Conservation (phyloP, 23 tunicate species). For the Oikopleura dioica region DNA sequence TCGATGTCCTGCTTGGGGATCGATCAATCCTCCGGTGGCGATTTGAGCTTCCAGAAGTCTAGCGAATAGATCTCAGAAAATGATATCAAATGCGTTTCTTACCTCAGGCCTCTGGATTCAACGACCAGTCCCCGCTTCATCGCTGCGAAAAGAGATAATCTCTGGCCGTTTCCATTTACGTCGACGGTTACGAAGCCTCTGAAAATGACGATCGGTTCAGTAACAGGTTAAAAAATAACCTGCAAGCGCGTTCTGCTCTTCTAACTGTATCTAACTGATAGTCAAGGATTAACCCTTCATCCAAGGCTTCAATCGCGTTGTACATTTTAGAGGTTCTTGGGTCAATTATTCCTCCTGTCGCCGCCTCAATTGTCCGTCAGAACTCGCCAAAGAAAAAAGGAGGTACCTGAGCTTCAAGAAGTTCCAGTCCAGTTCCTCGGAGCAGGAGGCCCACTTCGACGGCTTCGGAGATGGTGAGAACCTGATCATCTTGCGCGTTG, state of each 20-base stretch:
- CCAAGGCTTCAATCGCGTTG: background rate
- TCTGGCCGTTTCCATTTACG: background rate
- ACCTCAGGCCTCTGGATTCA: constrained; percentile 86
- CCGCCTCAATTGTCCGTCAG: constrained; percentile 14
- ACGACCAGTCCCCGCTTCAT: constrained; percentile 70
- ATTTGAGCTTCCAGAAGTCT: constrained; percentile 86
- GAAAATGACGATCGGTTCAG: too few species aligned
- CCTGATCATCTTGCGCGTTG: constrained; percentile 15
- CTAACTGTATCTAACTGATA: constrained; percentile 6
- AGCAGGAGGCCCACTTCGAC: constrained; percentile 27
- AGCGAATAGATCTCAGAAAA: background rate
- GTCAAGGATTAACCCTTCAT: background rate
- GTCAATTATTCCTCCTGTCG: constrained; percentile 86
- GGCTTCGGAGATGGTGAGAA: constrained; percentile 39
- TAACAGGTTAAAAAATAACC: too few species aligned
- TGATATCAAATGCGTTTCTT: background rate
- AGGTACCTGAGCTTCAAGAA: constrained; percentile 58
- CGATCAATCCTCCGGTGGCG: constrained; percentile 90
- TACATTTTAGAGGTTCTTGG: constrained; percentile 28
- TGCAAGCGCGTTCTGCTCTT: constrained; percentile 1
- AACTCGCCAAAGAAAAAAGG: background rate
- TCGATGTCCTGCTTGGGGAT: constrained; percentile 70
- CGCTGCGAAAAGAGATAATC: constrained; percentile 53
- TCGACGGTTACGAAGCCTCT: background rate
- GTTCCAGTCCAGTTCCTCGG: constrained; percentile 83